Evolutionary conservation across 2,888 invertebrate genomes (phyloP).

Genomic region (Thereva unica): DNA sequence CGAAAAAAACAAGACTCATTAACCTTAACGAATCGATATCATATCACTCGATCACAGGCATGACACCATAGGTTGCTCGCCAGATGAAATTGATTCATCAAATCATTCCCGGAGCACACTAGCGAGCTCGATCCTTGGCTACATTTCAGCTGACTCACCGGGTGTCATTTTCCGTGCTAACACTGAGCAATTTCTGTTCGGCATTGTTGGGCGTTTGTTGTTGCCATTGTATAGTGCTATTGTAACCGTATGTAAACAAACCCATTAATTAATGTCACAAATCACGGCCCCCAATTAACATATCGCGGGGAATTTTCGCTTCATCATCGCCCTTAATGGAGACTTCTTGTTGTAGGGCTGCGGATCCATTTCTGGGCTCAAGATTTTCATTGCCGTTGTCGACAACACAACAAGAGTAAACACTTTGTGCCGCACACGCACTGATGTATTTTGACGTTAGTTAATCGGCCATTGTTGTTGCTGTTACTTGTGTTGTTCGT

Average conservation of each 20-base stretch:
- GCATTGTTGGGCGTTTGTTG: conserved; percentile 4
- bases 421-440: conserved; percentile 31
- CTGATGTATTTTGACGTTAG: conserved; percentile 30
- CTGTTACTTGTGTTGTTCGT: conserved; percentile 25
- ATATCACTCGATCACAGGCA: too few species aligned
- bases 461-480: conserved; percentile 39
- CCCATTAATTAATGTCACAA: conserved; percentile 43
- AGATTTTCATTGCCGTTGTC: conserved; percentile 13
- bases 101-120: too few species aligned
- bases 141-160: conserved; percentile 10
- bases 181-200: conserved; percentile 27
- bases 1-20: too few species aligned
- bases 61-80: too few species aligned
- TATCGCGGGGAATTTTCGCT: conserved; percentile 42
- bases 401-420: conserved; percentile 33
- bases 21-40: too few species aligned
- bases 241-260: conserved; percentile 40
- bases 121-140: too few species aligned
- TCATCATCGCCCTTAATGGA: conserved; percentile 42
- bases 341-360: conserved; percentile 39
- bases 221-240: conserved; percentile 7
- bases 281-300: conserved; percentile 42
- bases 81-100: too few species aligned
- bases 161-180: conserved; percentile 1
- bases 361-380: conserved; percentile 27